Evolutionary conservation across 2,888 invertebrate genomes (phyloP).

Genomic region (Argyresthia goedartella): DNA sequence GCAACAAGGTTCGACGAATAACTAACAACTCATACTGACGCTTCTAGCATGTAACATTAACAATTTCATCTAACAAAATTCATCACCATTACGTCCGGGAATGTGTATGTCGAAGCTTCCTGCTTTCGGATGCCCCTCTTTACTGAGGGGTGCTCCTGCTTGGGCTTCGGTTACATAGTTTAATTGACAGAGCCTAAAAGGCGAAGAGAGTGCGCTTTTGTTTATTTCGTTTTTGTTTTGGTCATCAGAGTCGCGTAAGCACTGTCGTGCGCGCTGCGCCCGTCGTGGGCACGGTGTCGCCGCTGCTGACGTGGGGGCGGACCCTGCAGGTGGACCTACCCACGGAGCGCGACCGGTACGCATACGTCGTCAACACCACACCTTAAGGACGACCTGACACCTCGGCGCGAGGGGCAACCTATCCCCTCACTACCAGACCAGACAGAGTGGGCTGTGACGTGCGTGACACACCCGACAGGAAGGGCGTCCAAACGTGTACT

Average conservation of each 20-base stretch:
- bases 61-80: slow-evolving; percentile 15
- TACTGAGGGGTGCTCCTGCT: neutral
- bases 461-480: too few species aligned
- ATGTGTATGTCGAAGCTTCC: neutral
- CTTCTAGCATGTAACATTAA: slow-evolving; percentile 47
- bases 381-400: too few species aligned
- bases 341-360: slow-evolving; percentile 34
- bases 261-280: slow-evolving; percentile 60
- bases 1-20: too few species aligned
- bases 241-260: slow-evolving; percentile 41
- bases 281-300: slow-evolving; percentile 63
- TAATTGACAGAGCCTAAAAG: too few species aligned
- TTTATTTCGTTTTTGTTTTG: slow-evolving; percentile 7
- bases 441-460: neutral
- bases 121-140: neutral
- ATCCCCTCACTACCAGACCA: neutral
- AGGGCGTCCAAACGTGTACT: too few species aligned
- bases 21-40: slow-evolving; percentile 60
- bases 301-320: slow-evolving; percentile 59
- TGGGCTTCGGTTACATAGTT: neutral
- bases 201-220: too few species aligned
- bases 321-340: slow-evolving; percentile 57
- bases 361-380: slow-evolving; percentile 42
- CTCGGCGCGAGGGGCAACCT: too few species aligned
- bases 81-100: neutral